These are phyloP conservation scores for Parapristionchus giblindavisi DNA, from an alignment of 2,888 invertebrate genomes.

Conservation along the genomic window DNA sequence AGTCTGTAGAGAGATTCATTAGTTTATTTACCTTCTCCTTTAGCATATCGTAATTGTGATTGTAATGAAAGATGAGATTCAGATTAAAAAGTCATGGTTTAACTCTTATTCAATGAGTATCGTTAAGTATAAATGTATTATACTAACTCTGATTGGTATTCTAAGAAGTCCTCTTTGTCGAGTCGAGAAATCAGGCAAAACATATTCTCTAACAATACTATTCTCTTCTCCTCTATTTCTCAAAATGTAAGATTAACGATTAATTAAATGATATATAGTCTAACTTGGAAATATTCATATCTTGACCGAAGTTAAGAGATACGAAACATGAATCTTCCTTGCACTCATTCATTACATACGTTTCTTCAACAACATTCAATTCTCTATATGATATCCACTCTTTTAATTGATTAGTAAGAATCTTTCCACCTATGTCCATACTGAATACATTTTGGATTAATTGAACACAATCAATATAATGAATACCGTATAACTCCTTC, in stretches of 20 bases:
- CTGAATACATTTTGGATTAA: slow-evolving; percentile 72
- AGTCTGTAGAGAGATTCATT: slow-evolving; percentile 74
- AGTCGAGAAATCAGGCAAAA: slow-evolving; percentile 90
- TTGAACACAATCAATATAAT: neutral
- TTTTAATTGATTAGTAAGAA: slow-evolving; percentile 94
- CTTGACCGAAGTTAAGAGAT: slow-evolving; percentile 82
- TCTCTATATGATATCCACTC: slow-evolving; percentile 92
- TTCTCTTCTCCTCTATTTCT: slow-evolving; percentile 72
- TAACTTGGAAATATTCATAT: slow-evolving; percentile 76
- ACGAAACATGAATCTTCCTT: slow-evolving; percentile 98
- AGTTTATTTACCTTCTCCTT: neutral
- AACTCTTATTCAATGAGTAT: neutral
- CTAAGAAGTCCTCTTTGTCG: slow-evolving; percentile 46
- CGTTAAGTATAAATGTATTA: too few species aligned
- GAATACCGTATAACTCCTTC: slow-evolving; percentile 55
- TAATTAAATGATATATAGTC: neutral
- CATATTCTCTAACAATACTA: slow-evolving; percentile 85
- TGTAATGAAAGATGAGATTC: too few species aligned
- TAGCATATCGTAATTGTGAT: too few species aligned
- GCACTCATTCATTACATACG: slow-evolving; percentile 78
- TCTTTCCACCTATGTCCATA: slow-evolving; percentile 94
- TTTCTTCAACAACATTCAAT: slow-evolving; percentile 80
- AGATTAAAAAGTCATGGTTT: neutral
- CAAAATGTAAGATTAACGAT: slow-evolving; percentile 8
- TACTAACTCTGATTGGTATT: slow-evolving; percentile 36